A percentile compares a stretch with the other conserved stretches of the same genome.
Conservation (phyloP, 2,888 invertebrate species). For the Tipula helvola region DNA sequence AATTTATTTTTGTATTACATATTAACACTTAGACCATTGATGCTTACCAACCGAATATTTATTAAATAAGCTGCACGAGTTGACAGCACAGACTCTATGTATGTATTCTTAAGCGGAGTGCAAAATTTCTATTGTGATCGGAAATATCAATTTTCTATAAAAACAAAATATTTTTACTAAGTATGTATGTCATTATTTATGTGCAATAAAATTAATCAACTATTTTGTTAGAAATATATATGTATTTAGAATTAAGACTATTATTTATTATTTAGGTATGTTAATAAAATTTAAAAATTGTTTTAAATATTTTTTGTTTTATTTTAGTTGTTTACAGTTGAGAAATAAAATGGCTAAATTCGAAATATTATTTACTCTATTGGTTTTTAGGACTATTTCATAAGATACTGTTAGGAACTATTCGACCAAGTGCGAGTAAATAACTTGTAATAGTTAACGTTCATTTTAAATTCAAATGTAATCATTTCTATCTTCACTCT, state of each 20-base stretch:
- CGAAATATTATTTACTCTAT: too few species aligned
- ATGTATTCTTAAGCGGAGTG: neutral
- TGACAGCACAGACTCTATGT: neutral
- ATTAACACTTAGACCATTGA: too few species aligned
- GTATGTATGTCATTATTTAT: neutral
- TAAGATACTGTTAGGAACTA: too few species aligned
- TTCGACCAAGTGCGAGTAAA: too few species aligned
- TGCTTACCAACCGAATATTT: neutral
- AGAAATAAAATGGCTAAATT: too few species aligned
- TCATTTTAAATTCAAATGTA: too few species aligned
- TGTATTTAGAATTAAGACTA: neutral
- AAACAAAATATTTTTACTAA: neutral
- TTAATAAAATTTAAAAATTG: neutral
- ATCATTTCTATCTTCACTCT: too few species aligned
- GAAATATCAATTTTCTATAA: neutral
- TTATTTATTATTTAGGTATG: neutral
- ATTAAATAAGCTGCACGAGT: neutral
- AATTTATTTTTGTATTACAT: too few species aligned
- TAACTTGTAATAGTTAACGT: too few species aligned
- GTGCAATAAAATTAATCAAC: neutral
- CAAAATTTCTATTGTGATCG: neutral
- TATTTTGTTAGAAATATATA: neutral
- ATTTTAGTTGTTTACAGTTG: neutral
- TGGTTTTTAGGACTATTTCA: too few species aligned
- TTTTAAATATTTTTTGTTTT: neutral